Conservation (phyloP, 1,140 invertebrate species). For the Drosophila trapezifrons region DNA sequence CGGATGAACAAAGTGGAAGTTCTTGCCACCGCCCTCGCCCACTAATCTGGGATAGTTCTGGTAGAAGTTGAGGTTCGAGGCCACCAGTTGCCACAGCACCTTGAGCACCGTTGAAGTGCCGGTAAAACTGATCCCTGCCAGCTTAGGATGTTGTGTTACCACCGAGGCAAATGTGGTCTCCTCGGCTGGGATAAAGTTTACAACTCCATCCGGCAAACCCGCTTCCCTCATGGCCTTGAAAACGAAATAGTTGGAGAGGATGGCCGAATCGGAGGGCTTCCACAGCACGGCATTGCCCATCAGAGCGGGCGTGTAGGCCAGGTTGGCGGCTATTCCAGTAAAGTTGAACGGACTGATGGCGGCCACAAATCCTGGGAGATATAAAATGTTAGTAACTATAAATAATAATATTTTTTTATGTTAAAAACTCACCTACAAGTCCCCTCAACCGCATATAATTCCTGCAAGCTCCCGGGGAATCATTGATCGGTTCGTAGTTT, state of each 20-base stretch:
- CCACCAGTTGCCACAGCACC: conserved; percentile 95
- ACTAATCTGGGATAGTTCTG: conserved; percentile 96
- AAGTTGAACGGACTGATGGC: conserved; percentile 99
- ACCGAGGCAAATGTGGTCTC: conserved; percentile 96
- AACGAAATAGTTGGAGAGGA: conserved; percentile 97
- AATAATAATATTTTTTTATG: not conserved
- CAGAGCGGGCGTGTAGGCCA: conserved; percentile 96
- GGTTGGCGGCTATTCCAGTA: conserved; percentile 98
- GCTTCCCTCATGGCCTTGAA: conserved; percentile 97
- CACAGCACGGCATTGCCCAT: conserved; percentile 99
- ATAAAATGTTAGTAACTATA: not conserved
- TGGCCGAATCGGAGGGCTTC: conserved; percentile 99
- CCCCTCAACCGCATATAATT: conserved; percentile 95
- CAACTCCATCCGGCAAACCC: conserved; percentile 96
- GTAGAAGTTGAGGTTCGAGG: conserved; percentile 93
- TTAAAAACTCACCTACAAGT: not conserved
- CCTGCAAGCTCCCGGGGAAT: conserved; percentile 85
- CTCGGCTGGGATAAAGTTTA: conserved; percentile 97
- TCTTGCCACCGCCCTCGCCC: conserved; percentile 99
- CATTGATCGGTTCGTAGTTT: conserved; percentile 94
- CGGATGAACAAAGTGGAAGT: conserved; percentile 98
- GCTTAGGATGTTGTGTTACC: conserved; percentile 91
- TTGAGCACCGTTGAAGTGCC: conserved; percentile 91
- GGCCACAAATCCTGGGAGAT: conserved; percentile 96
- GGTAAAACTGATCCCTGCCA: conserved; percentile 98